These are phyloP conservation scores for Plumapathes pennacea DNA, from an alignment of 92 coral and sea anemone genomes.

Conservation along the genomic window DNA sequence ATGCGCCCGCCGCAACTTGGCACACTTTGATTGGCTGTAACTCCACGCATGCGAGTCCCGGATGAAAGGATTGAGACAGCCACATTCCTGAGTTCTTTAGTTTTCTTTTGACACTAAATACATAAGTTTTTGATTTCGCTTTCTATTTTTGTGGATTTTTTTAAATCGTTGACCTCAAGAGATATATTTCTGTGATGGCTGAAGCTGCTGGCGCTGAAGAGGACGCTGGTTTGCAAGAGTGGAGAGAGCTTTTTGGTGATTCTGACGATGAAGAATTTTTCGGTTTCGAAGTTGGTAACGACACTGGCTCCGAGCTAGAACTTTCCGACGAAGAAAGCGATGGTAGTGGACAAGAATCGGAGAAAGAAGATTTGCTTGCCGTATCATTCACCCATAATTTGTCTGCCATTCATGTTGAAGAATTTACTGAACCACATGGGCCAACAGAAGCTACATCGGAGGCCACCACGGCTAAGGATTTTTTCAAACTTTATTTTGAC, in stretches of 20 bases:
- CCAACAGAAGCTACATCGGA: conserved; percentile 3
- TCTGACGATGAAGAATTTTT: conserved; percentile 5
- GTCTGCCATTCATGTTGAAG: background rate
- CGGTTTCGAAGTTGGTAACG: conserved; percentile 1
- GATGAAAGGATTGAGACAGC: background rate
- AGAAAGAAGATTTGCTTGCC: background rate
- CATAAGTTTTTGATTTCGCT: background rate
- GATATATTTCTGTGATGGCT: background rate
- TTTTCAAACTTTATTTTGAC: conserved; percentile 14
- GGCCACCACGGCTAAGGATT: conserved; percentile 19
- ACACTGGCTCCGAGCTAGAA: background rate
- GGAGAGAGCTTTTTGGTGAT: conserved; percentile 1
- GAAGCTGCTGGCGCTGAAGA: background rate
- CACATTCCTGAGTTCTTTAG: conserved; percentile 10
- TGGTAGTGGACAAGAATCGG: background rate
- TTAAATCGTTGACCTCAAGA: too few relatives aligned
- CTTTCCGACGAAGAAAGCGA: background rate
- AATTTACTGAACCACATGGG: conserved; percentile 1
- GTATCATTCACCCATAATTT: background rate
- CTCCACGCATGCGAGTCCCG: background rate
- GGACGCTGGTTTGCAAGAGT: background rate
- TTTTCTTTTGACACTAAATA: conserved; percentile 33
- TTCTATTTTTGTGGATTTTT: conserved; percentile 5
- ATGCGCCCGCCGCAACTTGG: background rate
- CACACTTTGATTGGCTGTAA: conserved; percentile 13